Conservation (phyloP, 2,113 vertebrate genomes). For the Pseudopodoces humilis region DNA sequence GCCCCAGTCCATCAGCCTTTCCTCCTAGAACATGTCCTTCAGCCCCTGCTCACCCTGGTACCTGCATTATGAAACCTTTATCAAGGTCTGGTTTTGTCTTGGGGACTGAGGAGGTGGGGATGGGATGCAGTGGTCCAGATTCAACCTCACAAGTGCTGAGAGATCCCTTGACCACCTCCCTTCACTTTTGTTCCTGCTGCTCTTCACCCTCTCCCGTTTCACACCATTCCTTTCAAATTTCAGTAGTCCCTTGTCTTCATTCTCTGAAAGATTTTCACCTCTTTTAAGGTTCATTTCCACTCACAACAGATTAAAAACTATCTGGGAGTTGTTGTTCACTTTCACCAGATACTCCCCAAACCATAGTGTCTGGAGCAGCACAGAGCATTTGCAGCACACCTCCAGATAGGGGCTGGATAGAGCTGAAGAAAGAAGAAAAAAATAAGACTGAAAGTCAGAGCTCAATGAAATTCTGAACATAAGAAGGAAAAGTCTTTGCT, state of each 20-base stretch:
- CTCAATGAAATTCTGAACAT: background rate
- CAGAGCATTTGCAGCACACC: background rate
- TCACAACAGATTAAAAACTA: background rate
- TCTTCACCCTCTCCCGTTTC: background rate
- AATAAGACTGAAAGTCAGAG: background rate
- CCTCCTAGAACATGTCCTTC: rapidly evolving
- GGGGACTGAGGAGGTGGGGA: rapidly evolving
- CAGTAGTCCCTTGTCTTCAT: background rate
- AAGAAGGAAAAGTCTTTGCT: background rate
- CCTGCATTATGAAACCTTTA: background rate
- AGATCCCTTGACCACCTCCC: background rate
- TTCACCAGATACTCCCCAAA: background rate
- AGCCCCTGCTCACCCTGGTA: background rate
- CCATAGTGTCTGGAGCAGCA: background rate
- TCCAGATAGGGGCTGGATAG: background rate
- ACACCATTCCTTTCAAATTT: background rate
- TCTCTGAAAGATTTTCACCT: background rate
- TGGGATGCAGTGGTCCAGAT: background rate
- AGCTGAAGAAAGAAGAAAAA: background rate
- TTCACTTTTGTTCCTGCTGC: background rate
- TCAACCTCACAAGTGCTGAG: background rate
- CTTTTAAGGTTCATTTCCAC: background rate
- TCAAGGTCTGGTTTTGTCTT: no score
- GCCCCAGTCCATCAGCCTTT: background rate
- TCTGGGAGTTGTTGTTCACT: background rate